Evolutionary conservation across 2,888 invertebrate genomes (phyloP).

Genomic region (Drosophila borborema): DNA sequence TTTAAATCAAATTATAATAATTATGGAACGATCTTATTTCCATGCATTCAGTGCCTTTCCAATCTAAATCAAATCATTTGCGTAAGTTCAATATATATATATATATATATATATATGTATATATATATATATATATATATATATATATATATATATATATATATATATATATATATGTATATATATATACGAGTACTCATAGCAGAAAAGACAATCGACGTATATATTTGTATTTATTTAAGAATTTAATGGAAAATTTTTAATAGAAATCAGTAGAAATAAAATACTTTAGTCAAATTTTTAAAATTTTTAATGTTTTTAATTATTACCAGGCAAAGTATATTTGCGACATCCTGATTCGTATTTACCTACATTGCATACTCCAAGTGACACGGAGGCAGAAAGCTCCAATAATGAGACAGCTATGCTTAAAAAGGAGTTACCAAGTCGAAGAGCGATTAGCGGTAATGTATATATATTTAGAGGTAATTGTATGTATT

Average conservation of each 20-base stretch:
- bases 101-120: too few relatives aligned
- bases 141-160: too few relatives aligned
- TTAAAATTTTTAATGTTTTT: background rate
- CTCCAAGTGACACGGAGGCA: conserved; percentile 88
- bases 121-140: too few relatives aligned
- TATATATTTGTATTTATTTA: too few relatives aligned
- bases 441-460: conserved; percentile 86
- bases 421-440: conserved; percentile 71
- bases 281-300: too few relatives aligned
- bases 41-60: conserved; percentile 87
- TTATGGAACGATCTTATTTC: conserved; percentile 35
- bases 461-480: conserved; percentile 54
- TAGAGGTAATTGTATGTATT: too few relatives aligned
- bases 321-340: conserved; percentile 86
- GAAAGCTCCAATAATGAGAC: conserved; percentile 83
- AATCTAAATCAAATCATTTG: conserved; percentile 85
- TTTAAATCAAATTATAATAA: conserved; percentile 81
- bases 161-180: too few relatives aligned
- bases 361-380: conserved; percentile 91
- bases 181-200: too few relatives aligned
- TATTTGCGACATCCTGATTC: conserved; percentile 94
- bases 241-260: too few relatives aligned
- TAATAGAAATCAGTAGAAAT: too few relatives aligned
- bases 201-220: too few relatives aligned
- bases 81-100: conserved; percentile 66